A percentile compares a stretch with the other conserved stretches of the same genome.
Conservation (phyloP, 2,797 vertebrate genomes). For the Cossypha polioptera region DNA sequence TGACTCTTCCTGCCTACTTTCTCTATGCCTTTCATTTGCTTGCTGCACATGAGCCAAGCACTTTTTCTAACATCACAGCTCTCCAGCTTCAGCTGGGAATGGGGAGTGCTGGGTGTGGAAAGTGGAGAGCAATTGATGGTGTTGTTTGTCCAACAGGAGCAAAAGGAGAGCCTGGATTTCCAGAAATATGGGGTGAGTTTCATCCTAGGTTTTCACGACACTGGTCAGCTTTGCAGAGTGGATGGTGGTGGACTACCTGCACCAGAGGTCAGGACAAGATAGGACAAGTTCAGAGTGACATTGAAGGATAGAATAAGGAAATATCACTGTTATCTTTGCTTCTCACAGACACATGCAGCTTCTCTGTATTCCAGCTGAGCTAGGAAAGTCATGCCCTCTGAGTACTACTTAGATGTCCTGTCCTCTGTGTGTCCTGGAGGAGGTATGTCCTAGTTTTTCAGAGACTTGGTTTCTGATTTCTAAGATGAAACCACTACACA, state of each 20-base stretch:
- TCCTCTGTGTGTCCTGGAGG: background rate
- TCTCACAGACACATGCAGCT: background rate
- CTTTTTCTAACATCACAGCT: background rate
- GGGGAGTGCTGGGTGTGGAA: background rate
- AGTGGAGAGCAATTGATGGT: background rate
- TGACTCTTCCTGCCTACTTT: background rate
- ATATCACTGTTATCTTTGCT: background rate
- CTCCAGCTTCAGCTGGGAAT: background rate
- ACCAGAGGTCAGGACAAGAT: background rate
- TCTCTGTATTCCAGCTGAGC: background rate
- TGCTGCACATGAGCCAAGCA: background rate
- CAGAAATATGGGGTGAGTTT: constrained; percentile 24
- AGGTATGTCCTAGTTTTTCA: background rate
- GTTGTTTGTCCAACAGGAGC: constrained; percentile 7
- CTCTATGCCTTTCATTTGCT: background rate
- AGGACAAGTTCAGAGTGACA: background rate
- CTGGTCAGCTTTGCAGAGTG: background rate
- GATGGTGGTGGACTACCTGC: background rate
- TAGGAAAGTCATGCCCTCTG: background rate
- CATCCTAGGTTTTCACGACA: background rate
- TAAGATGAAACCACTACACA: background rate
- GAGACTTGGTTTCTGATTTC: background rate
- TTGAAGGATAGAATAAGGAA: background rate
- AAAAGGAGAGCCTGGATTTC: constrained; percentile 42
- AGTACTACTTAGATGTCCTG: background rate